Evolutionary conservation across 2,113 vertebrate genomes (phyloP), one percentile per base, ranked within the genome.

Genomic region (Rana temporaria): DNA sequence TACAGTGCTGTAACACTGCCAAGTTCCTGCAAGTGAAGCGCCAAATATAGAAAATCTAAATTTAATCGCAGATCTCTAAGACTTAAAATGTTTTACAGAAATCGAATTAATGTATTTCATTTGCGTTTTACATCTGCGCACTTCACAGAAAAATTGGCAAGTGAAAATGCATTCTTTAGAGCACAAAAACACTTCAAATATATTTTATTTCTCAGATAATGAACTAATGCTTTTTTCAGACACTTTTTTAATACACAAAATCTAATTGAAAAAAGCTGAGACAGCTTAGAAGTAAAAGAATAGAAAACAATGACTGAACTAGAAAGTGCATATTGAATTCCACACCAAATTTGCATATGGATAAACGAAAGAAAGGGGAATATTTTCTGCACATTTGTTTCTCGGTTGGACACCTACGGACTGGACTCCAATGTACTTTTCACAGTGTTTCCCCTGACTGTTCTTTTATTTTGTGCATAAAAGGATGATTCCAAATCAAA

Each of bases 191-290:
- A 91, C 89, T 88, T 89, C 85, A 88, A 90, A 90, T 90, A 90
- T 92, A 88, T 85, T 2, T 88, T 89, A 79, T 91, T 90, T 88
- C 78, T 86, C 70, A 62, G 85, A 90, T 91, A 89, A 84, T 79
- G 84, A 82, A 32, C 87, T 91, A 93, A 94, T 92, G 88, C 87
- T 89, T 89, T 89, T 86, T 87, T 88, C 85, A 90, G 89, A 90
- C 87, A 86, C 87, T 76, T 78, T 84, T 87, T 87, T 89, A 92
- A 90, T 84, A 91, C 91, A 91, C 86, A 90, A 42, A 68, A 52
- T 66, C 86, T 93, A 93, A 93, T 89, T 91, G 88, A 87, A 91
- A 90, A 91, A 90, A 88, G 84, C 86, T 90, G 89, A 90, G 87
- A 59, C 67, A 87, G 82, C 86, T 89, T 90, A 91, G 86, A 24